phyloP scores from a whole-genome alignment of 2,797 vertebrate genomes.

The Scomberomorus guttatus region DNA sequence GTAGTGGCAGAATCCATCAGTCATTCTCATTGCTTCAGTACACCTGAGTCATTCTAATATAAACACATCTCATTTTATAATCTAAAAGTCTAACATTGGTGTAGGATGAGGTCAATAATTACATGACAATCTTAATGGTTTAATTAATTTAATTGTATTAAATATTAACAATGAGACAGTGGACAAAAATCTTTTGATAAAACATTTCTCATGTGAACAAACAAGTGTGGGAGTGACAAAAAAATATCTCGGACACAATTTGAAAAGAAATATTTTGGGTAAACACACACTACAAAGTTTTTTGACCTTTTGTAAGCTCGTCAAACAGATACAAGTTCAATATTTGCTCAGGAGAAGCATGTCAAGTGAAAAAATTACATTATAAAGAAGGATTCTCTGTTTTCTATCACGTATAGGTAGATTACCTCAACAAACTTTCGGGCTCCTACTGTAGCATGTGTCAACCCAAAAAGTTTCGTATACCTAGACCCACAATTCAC shows the following conservation, averaged over 20 bases:
- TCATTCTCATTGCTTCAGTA: constrained; percentile 34
- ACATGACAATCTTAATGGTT: constrained; percentile 32
- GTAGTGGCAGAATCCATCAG: constrained; percentile 30
- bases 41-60: background rate
- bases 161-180: constrained; percentile 72
- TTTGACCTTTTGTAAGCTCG: constrained; percentile 24
- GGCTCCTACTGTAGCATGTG: constrained; percentile 24
- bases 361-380: constrained; percentile 25
- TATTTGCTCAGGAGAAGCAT: constrained; percentile 20
- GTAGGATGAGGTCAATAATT: constrained; percentile 2
- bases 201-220: constrained; percentile 63
- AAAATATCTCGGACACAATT: constrained; percentile 35
- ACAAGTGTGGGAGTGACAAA: constrained; percentile 49
- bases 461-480: constrained; percentile 24
- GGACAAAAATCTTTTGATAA: constrained; percentile 62
- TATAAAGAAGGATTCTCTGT: constrained; percentile 6
- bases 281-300: constrained; percentile 44
- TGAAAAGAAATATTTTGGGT: constrained; percentile 50
- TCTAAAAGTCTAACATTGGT: constrained; percentile 2
- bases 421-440: constrained; percentile 15
- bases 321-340: constrained; percentile 26
- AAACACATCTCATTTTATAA: constrained; percentile 33
- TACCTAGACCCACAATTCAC: constrained; percentile 28
- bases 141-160: constrained; percentile 72
- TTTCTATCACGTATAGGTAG: background rate